phyloP scores from a whole-genome alignment of 2,113 vertebrate species.

The Nycticebus coucang region DNA sequence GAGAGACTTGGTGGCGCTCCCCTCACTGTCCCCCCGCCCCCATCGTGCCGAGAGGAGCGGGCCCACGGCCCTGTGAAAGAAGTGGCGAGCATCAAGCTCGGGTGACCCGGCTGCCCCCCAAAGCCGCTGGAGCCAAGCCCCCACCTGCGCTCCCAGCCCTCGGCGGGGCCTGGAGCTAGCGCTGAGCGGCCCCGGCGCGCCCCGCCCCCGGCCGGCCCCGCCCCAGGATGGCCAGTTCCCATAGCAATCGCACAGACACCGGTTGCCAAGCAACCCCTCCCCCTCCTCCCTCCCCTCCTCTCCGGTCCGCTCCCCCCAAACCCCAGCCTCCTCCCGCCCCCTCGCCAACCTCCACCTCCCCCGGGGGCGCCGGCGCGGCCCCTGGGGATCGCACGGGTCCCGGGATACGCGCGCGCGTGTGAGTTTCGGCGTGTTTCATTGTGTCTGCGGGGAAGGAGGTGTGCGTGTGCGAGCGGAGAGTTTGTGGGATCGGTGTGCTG shows the following conservation, averaged over 20 bases:
- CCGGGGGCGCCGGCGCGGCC: slow-evolving; percentile 60
- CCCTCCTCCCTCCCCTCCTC: slow-evolving; percentile 57
- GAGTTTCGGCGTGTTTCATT: slow-evolving; percentile 76
- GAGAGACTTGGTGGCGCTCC: background rate
- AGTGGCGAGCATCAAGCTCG: background rate
- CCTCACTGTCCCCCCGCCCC: background rate
- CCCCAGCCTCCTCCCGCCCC: slow-evolving; percentile 70
- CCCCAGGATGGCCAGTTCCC: slow-evolving; percentile 81
- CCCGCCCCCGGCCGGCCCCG: slow-evolving; percentile 76
- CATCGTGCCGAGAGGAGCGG: background rate
- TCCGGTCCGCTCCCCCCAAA: slow-evolving; percentile 40
- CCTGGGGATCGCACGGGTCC: slow-evolving; percentile 57
- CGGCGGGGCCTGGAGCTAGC: background rate
- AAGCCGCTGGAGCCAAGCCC: background rate
- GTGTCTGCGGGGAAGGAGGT: slow-evolving; percentile 69
- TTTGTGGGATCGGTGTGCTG: slow-evolving; percentile 14
- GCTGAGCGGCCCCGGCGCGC: slow-evolving; percentile 8
- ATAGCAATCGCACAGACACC: slow-evolving; percentile 81
- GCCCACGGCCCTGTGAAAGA: background rate
- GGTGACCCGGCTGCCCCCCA: background rate
- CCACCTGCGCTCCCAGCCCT: background rate
- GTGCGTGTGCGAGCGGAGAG: slow-evolving; percentile 65
- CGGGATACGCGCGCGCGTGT: slow-evolving; percentile 52
- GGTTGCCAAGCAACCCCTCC: slow-evolving; percentile 91
- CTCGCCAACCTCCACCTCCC: slow-evolving; percentile 62